These are phyloP conservation scores for Peromyscus nudipes DNA, from an alignment of 2,797 vertebrate genomes.

Conservation along the genomic window DNA sequence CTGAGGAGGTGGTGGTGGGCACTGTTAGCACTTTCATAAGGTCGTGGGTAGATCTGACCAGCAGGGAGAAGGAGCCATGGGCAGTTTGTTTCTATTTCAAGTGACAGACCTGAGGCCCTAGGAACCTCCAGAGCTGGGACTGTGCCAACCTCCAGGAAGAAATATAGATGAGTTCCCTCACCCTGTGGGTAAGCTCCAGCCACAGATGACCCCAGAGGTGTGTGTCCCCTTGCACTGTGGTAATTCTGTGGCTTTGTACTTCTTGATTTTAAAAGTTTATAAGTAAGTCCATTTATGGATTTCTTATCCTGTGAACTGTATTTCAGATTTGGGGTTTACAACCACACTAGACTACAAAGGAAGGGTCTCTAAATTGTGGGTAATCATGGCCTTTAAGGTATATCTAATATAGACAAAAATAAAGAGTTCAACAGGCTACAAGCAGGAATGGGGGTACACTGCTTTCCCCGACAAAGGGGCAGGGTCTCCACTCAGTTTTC, in stretches of 20 bases:
- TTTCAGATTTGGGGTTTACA: constrained; percentile 31
- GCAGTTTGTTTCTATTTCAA: not conserved
- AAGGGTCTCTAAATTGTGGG: too few relatives aligned
- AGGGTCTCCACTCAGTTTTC: not conserved
- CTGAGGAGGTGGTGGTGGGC: not conserved
- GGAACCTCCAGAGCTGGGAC: not conserved
- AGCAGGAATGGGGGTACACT: not conserved
- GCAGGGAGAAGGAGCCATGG: not conserved
- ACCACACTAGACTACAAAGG: constrained; percentile 14
- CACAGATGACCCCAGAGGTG: not conserved
- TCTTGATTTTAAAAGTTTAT: constrained; percentile 14
- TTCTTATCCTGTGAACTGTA: not conserved
- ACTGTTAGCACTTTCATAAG: not conserved
- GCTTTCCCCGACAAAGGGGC: rapidly evolving
- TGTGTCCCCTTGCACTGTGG: not conserved
- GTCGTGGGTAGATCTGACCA: too few relatives aligned
- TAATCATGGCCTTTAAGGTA: not conserved
- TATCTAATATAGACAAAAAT: constrained; percentile 35
- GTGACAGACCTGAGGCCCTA: not conserved
- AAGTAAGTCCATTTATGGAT: constrained; percentile 61
- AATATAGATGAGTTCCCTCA: not conserved
- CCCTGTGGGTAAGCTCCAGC: too few relatives aligned
- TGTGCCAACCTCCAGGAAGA: not conserved
- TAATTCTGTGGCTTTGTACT: constrained; percentile 34
- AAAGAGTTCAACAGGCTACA: not conserved